Conservation (phyloP, 2,113 vertebrate genomes). For the Cyanoramphus novaezelandiae region DNA sequence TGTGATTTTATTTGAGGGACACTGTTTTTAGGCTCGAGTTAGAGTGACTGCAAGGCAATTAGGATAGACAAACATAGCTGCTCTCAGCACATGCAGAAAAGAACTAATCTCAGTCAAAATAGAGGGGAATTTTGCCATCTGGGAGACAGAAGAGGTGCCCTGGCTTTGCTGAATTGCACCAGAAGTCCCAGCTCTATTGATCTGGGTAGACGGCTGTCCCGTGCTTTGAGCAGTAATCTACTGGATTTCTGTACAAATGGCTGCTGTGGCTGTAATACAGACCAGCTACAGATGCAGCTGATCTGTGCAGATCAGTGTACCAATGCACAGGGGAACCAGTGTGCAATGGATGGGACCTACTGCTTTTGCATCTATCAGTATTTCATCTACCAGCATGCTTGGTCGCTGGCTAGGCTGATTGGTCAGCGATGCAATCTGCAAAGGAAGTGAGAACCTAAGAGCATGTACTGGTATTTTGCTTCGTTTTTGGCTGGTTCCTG, state of each 20-base stretch:
- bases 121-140: not conserved
- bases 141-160: not conserved
- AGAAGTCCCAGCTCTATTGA: not conserved
- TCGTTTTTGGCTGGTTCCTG: not conserved
- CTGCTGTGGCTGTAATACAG: not conserved
- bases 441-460: not conserved
- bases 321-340: accelerated
- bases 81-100: not conserved
- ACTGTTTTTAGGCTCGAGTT: not conserved
- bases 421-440: accelerated
- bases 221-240: not conserved
- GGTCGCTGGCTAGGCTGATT: not conserved
- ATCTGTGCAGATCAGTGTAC: accelerated
- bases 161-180: not conserved
- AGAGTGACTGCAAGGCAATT: not conserved
- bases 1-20: not conserved
- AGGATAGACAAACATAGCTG: not conserved
- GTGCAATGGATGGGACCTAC: not conserved
- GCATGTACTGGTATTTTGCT: not conserved
- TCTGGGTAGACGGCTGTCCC: not conserved
- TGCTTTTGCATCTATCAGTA: not conserved
- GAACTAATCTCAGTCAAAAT: not conserved
- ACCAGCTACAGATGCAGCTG: not conserved
- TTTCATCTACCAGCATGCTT: not conserved
- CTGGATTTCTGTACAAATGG: not conserved